A percentile compares a stretch with the other conserved stretches of the same genome.
Evolutionary conservation across 2,797 vertebrate genomes (phyloP).

Genomic region (Ctenochaetus hawaiiensis): DNA sequence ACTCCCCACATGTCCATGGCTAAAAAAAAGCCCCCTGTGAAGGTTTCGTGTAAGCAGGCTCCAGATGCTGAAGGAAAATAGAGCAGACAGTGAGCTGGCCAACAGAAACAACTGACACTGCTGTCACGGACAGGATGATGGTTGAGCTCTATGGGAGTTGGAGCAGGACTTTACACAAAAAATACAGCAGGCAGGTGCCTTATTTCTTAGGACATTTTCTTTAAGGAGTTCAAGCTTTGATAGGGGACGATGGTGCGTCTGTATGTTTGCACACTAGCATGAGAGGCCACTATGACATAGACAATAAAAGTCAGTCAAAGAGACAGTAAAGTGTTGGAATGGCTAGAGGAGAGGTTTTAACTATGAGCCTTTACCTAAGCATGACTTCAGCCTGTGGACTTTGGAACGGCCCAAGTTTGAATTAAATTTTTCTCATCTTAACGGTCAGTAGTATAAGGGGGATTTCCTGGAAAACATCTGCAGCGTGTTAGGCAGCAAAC

Average conservation of each 20-base stretch:
- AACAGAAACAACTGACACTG: constrained; percentile 57
- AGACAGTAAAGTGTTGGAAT: constrained; percentile 21
- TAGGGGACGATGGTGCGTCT: constrained; percentile 20
- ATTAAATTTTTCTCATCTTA: constrained; percentile 43
- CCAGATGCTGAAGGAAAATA: constrained; percentile 51
- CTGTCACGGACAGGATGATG: constrained; percentile 42
- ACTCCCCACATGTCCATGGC: constrained; percentile 25
- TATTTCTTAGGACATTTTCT: constrained; percentile 13
- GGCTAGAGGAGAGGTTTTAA: neutral
- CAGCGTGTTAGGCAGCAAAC: constrained; percentile 49
- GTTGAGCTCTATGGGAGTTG: constrained; percentile 23
- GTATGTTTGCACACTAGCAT: constrained; percentile 41
- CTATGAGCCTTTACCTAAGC: constrained; percentile 13
- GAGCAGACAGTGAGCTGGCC: constrained; percentile 26
- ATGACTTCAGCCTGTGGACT: constrained; percentile 47
- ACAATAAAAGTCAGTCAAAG: constrained; percentile 39
- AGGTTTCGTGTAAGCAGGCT: constrained; percentile 24
- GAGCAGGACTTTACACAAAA: constrained; percentile 24
- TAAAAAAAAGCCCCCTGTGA: constrained; percentile 36
- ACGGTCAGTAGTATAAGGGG: constrained; percentile 16
- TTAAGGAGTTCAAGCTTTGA: constrained; percentile 14
- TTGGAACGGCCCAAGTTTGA: constrained; percentile 33
- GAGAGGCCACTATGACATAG: constrained; percentile 26
- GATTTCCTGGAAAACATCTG: constrained; percentile 68
- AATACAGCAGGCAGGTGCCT: constrained; percentile 38